phyloP scores from a whole-genome alignment of 2,888 invertebrate species.

The Rhorus exstirpatorius region DNA sequence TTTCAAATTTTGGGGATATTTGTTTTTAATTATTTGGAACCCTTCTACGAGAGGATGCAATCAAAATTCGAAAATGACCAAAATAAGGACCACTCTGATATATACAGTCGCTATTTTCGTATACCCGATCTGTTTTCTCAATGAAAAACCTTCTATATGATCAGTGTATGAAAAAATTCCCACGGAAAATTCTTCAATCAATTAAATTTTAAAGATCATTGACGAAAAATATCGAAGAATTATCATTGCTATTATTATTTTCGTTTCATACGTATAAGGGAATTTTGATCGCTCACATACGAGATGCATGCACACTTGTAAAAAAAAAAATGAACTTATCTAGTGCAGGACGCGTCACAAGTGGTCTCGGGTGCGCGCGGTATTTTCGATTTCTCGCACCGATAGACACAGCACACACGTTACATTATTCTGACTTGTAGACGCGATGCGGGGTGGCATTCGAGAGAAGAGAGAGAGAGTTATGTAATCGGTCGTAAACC shows the following conservation, averaged over 20 bases:
- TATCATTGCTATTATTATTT: not conserved
- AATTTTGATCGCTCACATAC: not conserved
- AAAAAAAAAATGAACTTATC: constrained; percentile 35
- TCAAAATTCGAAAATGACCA: too few relatives aligned
- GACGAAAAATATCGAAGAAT: not conserved
- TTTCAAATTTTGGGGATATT: too few relatives aligned
- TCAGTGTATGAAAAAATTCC: too few relatives aligned
- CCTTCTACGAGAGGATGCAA: too few relatives aligned
- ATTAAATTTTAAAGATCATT: too few relatives aligned
- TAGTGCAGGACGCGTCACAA: constrained; percentile 22
- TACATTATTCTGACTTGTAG: constrained; percentile 25
- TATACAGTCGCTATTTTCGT: too few relatives aligned
- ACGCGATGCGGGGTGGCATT: not conserved
- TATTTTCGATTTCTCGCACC: constrained; percentile 70
- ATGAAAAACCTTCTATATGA: too few relatives aligned
- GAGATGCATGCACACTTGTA: not conserved
- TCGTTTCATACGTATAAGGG: not conserved
- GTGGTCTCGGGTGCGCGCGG: constrained; percentile 49
- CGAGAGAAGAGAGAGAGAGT: constrained; percentile 42
- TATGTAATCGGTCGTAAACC: constrained; percentile 79
- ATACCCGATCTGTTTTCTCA: too few relatives aligned
- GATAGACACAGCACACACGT: constrained; percentile 60
- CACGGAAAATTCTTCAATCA: too few relatives aligned
- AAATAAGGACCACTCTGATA: too few relatives aligned
- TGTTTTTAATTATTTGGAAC: too few relatives aligned